phyloP scores from a whole-genome alignment of 1,140 invertebrate species.

The Lasaia peninsularis region DNA sequence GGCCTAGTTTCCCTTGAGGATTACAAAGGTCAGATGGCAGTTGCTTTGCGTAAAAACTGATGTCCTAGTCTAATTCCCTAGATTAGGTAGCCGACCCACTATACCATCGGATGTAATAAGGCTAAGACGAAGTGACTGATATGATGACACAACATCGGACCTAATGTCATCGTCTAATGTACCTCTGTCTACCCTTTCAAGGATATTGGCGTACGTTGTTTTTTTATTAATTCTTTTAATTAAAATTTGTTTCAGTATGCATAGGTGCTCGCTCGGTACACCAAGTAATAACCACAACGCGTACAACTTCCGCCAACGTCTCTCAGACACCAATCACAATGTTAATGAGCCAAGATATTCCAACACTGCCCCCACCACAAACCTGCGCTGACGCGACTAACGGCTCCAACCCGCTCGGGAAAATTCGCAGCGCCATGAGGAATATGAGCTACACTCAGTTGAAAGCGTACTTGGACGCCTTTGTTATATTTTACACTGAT shows the following conservation, averaged over 20 bases:
- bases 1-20: no score
- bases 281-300: slow-evolving; percentile 19
- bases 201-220: no score
- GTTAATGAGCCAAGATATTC: slow-evolving; percentile 33
- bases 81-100: no score
- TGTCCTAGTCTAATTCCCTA: no score
- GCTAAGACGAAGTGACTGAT: no score
- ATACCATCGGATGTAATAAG: no score
- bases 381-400: slow-evolving; percentile 43
- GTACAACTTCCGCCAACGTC: slow-evolving; percentile 19
- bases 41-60: no score
- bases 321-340: slow-evolving; percentile 18
- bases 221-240: no score
- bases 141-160: no score
- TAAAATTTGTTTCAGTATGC: slow-evolving; percentile 37
- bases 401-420: slow-evolving; percentile 62
- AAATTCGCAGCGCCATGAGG: slow-evolving; percentile 82
- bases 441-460: slow-evolving; percentile 80
- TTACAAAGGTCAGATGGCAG: no score
- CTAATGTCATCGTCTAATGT: no score
- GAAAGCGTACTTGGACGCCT: slow-evolving; percentile 81
- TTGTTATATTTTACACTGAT: slow-evolving; percentile 86
- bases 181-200: no score
- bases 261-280: slow-evolving; percentile 26
- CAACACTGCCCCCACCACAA: slow-evolving; percentile 30